Evolutionary conservation across 2,888 invertebrate species (phyloP).

Genomic region (Heliconius cydno): DNA sequence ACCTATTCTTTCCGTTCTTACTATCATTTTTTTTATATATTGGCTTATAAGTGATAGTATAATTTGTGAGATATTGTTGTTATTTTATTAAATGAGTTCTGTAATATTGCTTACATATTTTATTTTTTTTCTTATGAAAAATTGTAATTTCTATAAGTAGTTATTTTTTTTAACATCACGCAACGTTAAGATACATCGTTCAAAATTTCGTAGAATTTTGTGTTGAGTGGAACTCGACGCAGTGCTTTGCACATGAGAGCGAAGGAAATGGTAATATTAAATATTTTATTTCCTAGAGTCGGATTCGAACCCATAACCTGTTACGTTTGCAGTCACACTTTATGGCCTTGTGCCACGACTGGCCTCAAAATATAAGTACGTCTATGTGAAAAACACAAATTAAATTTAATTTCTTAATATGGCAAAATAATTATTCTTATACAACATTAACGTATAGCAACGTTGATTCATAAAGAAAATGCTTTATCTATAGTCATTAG

Average conservation of each 20-base stretch:
- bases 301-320: background rate
- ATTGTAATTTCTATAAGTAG: too few species aligned
- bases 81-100: too few species aligned
- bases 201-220: too few species aligned
- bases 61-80: background rate
- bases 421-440: too few species aligned
- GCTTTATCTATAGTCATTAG: background rate
- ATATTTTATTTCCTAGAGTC: background rate
- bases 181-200: too few species aligned
- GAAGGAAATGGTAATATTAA: background rate
- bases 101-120: too few species aligned
- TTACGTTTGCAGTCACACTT: background rate
- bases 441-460: background rate
- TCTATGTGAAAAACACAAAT: too few species aligned
- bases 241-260: background rate
- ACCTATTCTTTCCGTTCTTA: slow-evolving; percentile 57
- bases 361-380: too few species aligned
- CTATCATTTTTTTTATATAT: slow-evolving; percentile 30
- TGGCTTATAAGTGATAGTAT: slow-evolving; percentile 1
- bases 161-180: too few species aligned
- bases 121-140: too few species aligned
- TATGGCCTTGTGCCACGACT: background rate
- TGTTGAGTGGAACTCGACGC: background rate
- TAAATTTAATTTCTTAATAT: too few species aligned
- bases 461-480: background rate